phyloP scores from a whole-genome alignment of 2,113 vertebrate genomes.

The Cygnus atratus region DNA sequence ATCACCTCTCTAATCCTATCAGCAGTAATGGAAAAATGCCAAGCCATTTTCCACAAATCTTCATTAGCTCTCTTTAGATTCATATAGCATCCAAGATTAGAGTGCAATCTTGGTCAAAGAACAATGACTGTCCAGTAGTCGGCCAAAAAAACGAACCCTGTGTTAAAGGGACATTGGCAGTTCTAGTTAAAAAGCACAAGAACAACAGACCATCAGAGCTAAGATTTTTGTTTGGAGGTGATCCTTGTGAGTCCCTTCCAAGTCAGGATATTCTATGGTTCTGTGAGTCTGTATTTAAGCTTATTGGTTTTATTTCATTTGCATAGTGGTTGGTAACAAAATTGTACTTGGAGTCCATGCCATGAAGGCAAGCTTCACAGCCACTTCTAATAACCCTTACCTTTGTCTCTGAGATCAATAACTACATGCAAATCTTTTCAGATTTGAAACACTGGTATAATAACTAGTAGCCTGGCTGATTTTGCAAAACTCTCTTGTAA shows the following conservation, averaged over 20 bases:
- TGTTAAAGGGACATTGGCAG: not conserved
- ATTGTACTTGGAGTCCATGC: not conserved
- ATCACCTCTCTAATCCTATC: conserved; percentile 23
- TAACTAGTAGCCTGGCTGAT: not conserved
- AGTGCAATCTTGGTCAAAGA: not conserved
- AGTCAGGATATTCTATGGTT: not conserved
- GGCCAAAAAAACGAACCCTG: not conserved
- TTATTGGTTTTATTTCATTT: not conserved
- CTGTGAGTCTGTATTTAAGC: not conserved
- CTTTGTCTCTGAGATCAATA: not conserved
- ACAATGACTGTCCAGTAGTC: rapidly evolving
- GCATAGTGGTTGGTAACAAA: not conserved
- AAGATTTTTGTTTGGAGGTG: not conserved
- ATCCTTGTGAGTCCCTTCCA: not conserved
- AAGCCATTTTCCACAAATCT: not conserved
- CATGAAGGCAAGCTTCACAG: not conserved
- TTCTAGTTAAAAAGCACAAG: not conserved
- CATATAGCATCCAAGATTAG: not conserved
- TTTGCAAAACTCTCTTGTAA: not conserved
- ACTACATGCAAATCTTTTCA: not conserved
- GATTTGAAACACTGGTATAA: not conserved
- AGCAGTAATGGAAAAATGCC: not conserved
- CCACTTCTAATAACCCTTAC: not conserved
- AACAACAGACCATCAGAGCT: not conserved
- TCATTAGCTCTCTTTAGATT: not conserved